These are phyloP conservation scores for Ciona savignyi DNA, from an alignment of 23 tunicate species.

Conservation along the genomic window DNA sequence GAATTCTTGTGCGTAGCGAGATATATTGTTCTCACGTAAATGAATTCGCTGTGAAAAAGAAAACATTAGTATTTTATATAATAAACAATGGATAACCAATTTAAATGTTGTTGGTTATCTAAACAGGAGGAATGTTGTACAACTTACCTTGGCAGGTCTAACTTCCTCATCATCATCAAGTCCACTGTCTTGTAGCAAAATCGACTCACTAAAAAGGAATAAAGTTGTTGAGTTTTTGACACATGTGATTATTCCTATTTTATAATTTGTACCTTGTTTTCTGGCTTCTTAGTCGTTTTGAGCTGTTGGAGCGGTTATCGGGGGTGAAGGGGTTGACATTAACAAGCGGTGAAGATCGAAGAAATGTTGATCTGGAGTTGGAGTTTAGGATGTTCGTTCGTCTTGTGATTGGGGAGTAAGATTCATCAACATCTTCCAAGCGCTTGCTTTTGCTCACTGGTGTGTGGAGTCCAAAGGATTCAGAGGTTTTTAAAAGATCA, in stretches of 20 bases:
- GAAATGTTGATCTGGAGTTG: not conserved
- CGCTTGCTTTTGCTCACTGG: not conserved
- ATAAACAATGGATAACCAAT: too few species aligned
- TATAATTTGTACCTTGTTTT: not conserved
- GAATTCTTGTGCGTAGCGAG: constrained; percentile 80
- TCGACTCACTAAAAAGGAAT: not conserved
- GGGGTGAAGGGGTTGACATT: constrained; percentile 97
- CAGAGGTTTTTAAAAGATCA: too few species aligned
- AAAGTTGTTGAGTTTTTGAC: too few species aligned
- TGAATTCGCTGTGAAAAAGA: constrained; percentile 51
- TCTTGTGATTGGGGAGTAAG: not conserved
- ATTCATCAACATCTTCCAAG: too few species aligned
- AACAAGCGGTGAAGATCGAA: constrained; percentile 19
- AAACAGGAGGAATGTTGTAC: too few species aligned
- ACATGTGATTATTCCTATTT: not conserved
- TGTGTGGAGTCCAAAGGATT: not conserved
- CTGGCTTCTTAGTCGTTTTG: constrained; percentile 29
- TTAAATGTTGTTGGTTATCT: too few species aligned
- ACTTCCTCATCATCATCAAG: constrained; percentile 66
- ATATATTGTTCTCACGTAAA: constrained; percentile 78
- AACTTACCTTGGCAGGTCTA: constrained; percentile 74
- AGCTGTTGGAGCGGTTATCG: constrained; percentile 74
- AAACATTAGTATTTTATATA: too few species aligned
- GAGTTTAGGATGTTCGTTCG: not conserved
- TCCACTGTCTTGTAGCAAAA: not conserved